Evolutionary conservation across 2,888 invertebrate species (phyloP).

Genomic region (Meiosimyza decipiens): DNA sequence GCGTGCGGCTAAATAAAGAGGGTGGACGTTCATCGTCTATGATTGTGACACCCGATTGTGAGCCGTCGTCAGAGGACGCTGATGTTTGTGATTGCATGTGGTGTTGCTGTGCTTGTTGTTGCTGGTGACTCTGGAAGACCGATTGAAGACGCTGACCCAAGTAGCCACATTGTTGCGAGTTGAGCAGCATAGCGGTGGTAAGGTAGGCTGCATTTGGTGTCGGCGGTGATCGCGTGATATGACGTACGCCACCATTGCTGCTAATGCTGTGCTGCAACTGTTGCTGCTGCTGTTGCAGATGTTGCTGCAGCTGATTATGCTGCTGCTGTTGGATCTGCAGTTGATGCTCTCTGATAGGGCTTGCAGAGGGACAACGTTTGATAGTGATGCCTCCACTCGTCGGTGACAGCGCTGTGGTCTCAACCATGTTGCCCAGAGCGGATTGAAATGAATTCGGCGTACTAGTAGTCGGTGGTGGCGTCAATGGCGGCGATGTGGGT

Average conservation of each 20-base stretch:
- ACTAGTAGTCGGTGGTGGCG: conserved; percentile 46
- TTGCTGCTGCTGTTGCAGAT: conserved; percentile 48
- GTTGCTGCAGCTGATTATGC: conserved; percentile 49
- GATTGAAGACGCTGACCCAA: conserved; percentile 65
- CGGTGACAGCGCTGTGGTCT: conserved; percentile 57
- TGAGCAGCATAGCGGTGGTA: conserved; percentile 66
- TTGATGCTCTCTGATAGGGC: conserved; percentile 51
- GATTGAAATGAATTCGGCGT: neutral
- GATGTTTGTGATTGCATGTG: conserved; percentile 58
- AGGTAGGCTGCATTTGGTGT: conserved; percentile 60
- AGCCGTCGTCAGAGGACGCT: conserved; percentile 61
- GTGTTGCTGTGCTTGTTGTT: conserved; percentile 56
- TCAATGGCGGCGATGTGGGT: conserved; percentile 58
- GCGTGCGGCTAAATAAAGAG: conserved; percentile 39
- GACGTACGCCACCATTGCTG: conserved; percentile 43
- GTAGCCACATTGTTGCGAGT: conserved; percentile 66
- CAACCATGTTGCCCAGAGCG: conserved; percentile 55
- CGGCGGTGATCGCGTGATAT: conserved; percentile 45
- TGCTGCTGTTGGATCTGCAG: conserved; percentile 52
- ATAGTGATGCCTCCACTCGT: conserved; percentile 54
- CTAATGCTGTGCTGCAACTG: conserved; percentile 43
- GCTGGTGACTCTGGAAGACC: conserved; percentile 59
- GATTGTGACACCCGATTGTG: conserved; percentile 60
- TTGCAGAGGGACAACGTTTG: conserved; percentile 57
- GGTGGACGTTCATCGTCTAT: conserved; percentile 57